Conservation (phyloP, 2,888 invertebrate species). For the Protonemura montana region DNA sequence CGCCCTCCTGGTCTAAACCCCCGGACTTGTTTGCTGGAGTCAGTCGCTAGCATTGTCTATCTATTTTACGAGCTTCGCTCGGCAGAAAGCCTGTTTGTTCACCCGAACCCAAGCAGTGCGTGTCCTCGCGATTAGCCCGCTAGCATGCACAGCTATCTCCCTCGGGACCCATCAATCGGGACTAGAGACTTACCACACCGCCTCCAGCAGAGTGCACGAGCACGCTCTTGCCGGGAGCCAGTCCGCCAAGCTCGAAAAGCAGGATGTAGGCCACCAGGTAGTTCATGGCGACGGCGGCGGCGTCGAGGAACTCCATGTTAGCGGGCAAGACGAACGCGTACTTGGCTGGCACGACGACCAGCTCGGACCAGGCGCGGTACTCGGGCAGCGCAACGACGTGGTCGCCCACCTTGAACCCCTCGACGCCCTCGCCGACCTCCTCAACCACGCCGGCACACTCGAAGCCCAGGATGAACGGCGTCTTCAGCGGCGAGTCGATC, state of each 20-base stretch:
- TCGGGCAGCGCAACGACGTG: slow-evolving; percentile 85
- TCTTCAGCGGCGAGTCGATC: slow-evolving; percentile 87
- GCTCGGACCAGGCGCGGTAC: slow-evolving; percentile 86
- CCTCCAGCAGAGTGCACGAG: slow-evolving; percentile 87
- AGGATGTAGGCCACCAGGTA: slow-evolving; percentile 86
- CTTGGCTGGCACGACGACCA: slow-evolving; percentile 80
- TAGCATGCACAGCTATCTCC: too few species aligned
- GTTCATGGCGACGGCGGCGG: slow-evolving; percentile 84
- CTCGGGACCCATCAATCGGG: too few species aligned
- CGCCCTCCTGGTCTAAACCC: too few species aligned
- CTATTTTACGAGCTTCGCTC: too few species aligned
- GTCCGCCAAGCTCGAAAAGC: slow-evolving; percentile 82
- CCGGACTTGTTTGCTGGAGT: too few species aligned
- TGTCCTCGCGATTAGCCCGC: too few species aligned
- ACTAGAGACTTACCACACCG: slow-evolving; percentile 79
- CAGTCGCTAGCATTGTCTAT: too few species aligned
- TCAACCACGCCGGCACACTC: slow-evolving; percentile 87
- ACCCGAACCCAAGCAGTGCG: too few species aligned
- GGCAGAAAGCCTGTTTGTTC: too few species aligned
- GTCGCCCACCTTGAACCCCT: slow-evolving; percentile 81
- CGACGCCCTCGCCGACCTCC: slow-evolving; percentile 79
- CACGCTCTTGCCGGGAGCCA: slow-evolving; percentile 80
- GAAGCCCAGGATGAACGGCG: slow-evolving; percentile 87
- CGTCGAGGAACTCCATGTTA: slow-evolving; percentile 79
- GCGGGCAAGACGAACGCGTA: slow-evolving; percentile 80